Conservation (phyloP, 1,140 invertebrate species). For the Pseudomyrmex sp. region DNA sequence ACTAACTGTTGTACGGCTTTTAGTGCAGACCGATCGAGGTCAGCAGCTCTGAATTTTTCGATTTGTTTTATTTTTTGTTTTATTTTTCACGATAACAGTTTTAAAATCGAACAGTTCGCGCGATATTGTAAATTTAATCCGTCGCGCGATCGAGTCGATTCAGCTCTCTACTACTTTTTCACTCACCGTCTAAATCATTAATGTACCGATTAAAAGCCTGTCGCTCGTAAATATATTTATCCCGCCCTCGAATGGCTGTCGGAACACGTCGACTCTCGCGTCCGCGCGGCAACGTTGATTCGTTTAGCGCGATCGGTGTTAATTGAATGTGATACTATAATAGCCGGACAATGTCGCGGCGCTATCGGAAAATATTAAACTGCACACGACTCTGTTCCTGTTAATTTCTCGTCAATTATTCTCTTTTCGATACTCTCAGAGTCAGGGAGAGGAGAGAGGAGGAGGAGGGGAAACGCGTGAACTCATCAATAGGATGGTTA, state of each 20-base stretch:
- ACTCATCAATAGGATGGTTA: slow-evolving; percentile 38
- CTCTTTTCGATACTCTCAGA: slow-evolving; percentile 25
- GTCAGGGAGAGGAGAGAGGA: no score
- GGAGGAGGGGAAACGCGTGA: neutral
- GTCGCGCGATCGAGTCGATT: neutral
- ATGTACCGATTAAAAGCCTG: slow-evolving; percentile 35
- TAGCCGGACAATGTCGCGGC: slow-evolving; percentile 31
- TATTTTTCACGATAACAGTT: neutral
- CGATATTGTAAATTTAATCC: neutral
- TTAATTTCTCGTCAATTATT: slow-evolving; percentile 31
- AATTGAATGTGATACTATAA: slow-evolving; percentile 46
- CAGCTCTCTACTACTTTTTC: neutral
- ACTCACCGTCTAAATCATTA: slow-evolving; percentile 8
- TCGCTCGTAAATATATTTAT: slow-evolving; percentile 32
- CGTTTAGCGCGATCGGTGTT: slow-evolving; percentile 35
- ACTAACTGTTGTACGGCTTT: no score
- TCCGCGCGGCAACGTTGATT: slow-evolving; percentile 33
- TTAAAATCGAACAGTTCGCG: neutral
- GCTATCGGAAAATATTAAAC: slow-evolving; percentile 27
- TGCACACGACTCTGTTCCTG: neutral
- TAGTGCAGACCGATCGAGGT: no score
- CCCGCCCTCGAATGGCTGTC: neutral
- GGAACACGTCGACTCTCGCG: neutral
- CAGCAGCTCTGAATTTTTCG: no score
- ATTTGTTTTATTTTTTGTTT: neutral